Conservation (phyloP, 2,113 vertebrate genomes). For the Odontesthes bonariensis region DNA sequence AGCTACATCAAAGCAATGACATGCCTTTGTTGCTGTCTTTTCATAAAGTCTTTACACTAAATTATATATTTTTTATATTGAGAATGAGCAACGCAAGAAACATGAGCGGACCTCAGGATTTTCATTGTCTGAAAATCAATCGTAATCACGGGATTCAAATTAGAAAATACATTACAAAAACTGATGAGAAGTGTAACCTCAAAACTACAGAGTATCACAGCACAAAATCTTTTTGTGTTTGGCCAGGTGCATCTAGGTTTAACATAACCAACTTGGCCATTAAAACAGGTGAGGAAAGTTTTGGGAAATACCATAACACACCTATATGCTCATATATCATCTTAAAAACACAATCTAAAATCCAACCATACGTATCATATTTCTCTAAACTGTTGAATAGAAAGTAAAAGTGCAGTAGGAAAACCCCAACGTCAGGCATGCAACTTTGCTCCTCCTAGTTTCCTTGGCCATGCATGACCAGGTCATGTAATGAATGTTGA, state of each 20-base stretch:
- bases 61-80: background rate
- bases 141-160: background rate
- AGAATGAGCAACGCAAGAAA: conserved; percentile 10
- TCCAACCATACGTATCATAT: conserved; percentile 36
- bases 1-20: conserved; percentile 26
- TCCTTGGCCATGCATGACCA: conserved; percentile 70
- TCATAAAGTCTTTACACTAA: conserved; percentile 1
- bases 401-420: conserved; percentile 37
- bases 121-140: background rate
- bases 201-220: background rate
- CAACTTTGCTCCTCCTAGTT: conserved; percentile 60
- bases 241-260: conserved; percentile 38
- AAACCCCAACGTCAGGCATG: conserved; percentile 52
- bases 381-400: conserved; percentile 40
- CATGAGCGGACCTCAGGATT: background rate
- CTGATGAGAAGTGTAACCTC: background rate
- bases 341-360: conserved; percentile 11
- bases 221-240: conserved; percentile 6
- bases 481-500: conserved; percentile 81
- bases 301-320: conserved; percentile 60
- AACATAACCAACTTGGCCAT: conserved; percentile 19
- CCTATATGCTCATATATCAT: background rate
- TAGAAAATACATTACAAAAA: conserved; percentile 1
- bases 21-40: conserved; percentile 9
- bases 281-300: conserved; percentile 25